A percentile compares a stretch with the other conserved stretches of the same genome.
Conservation (phyloP, 2,113 vertebrate genomes). For the Pristiophorus japonicus region DNA sequence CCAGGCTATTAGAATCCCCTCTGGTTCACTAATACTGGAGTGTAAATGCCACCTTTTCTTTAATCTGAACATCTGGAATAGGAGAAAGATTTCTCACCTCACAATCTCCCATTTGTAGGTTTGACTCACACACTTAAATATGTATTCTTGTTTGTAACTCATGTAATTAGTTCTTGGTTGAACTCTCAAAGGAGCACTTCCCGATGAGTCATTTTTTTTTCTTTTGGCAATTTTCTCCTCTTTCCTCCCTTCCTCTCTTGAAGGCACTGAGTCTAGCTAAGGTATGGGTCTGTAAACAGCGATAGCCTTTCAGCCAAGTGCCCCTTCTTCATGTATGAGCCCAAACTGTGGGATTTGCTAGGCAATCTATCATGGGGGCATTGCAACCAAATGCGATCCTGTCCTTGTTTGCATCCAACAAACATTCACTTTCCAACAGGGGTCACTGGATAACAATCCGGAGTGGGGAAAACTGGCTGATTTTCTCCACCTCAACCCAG, state of each 20-base stretch:
- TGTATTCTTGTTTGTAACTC: constrained; percentile 9
- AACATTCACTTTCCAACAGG: background rate
- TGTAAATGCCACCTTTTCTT: background rate
- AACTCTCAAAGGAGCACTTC: background rate
- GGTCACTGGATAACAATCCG: too few species aligned
- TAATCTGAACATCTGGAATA: constrained; percentile 23
- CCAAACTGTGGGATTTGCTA: background rate
- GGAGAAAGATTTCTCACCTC: constrained; percentile 26
- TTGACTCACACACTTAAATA: constrained; percentile 16
- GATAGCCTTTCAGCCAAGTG: background rate
- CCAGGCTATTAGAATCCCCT: background rate
- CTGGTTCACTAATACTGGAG: background rate
- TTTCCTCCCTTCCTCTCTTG: background rate
- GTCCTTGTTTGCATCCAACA: background rate
- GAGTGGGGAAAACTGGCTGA: background rate
- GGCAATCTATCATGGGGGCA: background rate
- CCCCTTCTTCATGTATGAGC: background rate
- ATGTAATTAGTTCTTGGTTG: background rate
- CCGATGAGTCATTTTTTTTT: background rate
- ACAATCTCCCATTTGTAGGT: background rate
- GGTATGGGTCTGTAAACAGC: background rate
- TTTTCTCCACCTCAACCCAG: background rate
- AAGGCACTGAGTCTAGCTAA: background rate
- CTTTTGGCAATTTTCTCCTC: background rate
- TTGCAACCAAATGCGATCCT: background rate